Evolutionary conservation across 2,797 vertebrate species (phyloP), one percentile per base, ranked within the genome.

Genomic region (Enteromius radiatus): DNA sequence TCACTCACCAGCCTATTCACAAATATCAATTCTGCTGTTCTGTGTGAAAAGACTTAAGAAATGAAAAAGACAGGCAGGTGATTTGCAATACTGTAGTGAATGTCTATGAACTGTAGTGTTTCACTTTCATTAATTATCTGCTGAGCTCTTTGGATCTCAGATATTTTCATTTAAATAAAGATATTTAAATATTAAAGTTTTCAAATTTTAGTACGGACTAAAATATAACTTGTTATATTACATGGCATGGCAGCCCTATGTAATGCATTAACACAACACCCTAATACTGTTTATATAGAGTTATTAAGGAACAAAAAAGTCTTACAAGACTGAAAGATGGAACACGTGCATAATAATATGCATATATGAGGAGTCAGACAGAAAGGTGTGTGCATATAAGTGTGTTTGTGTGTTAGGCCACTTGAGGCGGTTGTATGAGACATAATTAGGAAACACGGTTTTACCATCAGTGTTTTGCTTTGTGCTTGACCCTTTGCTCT

Each of bases 401-500:
- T 54, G n/a, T 45, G 36, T 69, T 4, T 69, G 17, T 26, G 43
- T 45, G 59, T 65, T 41, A 5, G 43, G 17, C 17, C 80, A 65
- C 45, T 75, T 61, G 75, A 76, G 12, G 76, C 11, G 65, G 41
- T 78, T n/a, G 15, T 63, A 65, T 19, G 43, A 83, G 82, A 85
- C 56, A 68, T 86, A 84, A 87, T 84, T 82, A 87, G 64, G 69
- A 63, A 83, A 81, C 74, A 75, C 26, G 54, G 65, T 83, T 67
- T 84, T 78, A 80, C 71, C 76, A 75, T 77, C 78, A 85, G 82
- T 26, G 28, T 23, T 23, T 28, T 74, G 80, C 70, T 85, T 64
- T 61, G 77, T 71, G 80, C 83, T 79, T 88, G 82, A 88, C 84
- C 84, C 84, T 63, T 59, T 78, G 73, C 68, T 81, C 78, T 86